phyloP scores from a whole-genome alignment of 2,797 vertebrate genomes.

The Oreortyx pictus region DNA sequence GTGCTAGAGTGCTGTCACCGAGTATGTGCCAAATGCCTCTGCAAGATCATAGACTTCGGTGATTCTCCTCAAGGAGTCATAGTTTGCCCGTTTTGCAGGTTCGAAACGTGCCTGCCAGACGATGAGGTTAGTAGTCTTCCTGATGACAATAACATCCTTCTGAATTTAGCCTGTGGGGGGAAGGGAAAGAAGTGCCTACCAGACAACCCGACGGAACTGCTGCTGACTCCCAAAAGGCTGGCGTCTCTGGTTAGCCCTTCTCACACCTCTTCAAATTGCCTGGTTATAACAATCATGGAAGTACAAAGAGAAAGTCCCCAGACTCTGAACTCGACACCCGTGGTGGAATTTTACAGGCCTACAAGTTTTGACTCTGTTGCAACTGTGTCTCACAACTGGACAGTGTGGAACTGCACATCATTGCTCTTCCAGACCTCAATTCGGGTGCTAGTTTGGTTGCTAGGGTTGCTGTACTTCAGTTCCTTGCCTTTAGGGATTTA shows the following conservation, averaged over 20 bases:
- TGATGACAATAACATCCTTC: slow-evolving; percentile 90
- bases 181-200: slow-evolving; percentile 86
- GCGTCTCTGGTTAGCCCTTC: slow-evolving; percentile 86
- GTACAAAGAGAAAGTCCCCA: slow-evolving; percentile 83
- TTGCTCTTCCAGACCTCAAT: slow-evolving; percentile 91
- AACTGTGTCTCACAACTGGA: slow-evolving; percentile 88
- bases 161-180: slow-evolving; percentile 84
- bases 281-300: slow-evolving; percentile 97
- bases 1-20: slow-evolving; percentile 92
- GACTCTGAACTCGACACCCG: slow-evolving; percentile 76
- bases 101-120: slow-evolving; percentile 85
- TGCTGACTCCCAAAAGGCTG: slow-evolving; percentile 88
- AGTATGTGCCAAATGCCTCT: slow-evolving; percentile 94
- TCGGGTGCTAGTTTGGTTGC: slow-evolving; percentile 90
- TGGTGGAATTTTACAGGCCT: slow-evolving; percentile 83
- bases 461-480: slow-evolving; percentile 94
- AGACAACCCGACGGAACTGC: slow-evolving; percentile 85
- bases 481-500: slow-evolving; percentile 96
- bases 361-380: slow-evolving; percentile 91
- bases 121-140: slow-evolving; percentile 87
- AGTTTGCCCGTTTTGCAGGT: slow-evolving; percentile 95
- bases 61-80: slow-evolving; percentile 86
- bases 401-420: slow-evolving; percentile 91
- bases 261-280: slow-evolving; percentile 88
- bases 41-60: slow-evolving; percentile 91